Conservation (phyloP, 2,113 vertebrate genomes). For the Diadophis punctatus region DNA sequence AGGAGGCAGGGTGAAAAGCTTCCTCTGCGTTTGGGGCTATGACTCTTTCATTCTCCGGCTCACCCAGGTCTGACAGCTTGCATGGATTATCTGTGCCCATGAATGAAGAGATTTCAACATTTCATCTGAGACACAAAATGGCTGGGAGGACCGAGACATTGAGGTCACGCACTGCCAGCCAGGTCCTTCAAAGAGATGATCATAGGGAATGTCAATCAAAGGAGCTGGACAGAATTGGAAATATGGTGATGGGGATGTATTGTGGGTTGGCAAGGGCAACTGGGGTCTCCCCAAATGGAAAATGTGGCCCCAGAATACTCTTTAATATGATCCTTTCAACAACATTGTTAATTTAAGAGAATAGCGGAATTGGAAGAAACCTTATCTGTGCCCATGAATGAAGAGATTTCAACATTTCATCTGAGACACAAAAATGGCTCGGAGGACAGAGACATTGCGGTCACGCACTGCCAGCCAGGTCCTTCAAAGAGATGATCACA, state of each 20-base stretch:
- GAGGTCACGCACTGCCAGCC: neutral
- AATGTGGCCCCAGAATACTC: neutral
- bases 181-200: constrained; percentile 17
- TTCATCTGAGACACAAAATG: constrained; percentile 37
- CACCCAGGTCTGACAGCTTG: constrained; percentile 40
- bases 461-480: neutral
- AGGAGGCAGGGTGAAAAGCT: constrained; percentile 45
- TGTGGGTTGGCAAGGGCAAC: neutral
- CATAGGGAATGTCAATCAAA: neutral
- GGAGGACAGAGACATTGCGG: too few species aligned
- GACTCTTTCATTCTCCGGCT: constrained; percentile 42
- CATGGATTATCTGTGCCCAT: constrained; percentile 55
- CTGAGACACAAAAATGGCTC: constrained; percentile 17
- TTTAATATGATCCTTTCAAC: neutral
- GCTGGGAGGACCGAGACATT: constrained; percentile 17
- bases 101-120: constrained; percentile 53
- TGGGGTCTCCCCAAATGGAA: neutral
- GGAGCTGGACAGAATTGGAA: neutral
- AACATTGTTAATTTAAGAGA: neutral
- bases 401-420: constrained; percentile 56
- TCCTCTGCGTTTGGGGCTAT: constrained; percentile 42
- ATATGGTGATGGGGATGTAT: neutral
- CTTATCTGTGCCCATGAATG: constrained; percentile 27
- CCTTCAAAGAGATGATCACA: constrained; percentile 13
- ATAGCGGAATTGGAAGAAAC: neutral